Percentiles rank a stretch among this genome's conserved stretches.
phyloP scores from a whole-genome alignment of 2,888 invertebrate species.

The Phortica magna region DNA sequence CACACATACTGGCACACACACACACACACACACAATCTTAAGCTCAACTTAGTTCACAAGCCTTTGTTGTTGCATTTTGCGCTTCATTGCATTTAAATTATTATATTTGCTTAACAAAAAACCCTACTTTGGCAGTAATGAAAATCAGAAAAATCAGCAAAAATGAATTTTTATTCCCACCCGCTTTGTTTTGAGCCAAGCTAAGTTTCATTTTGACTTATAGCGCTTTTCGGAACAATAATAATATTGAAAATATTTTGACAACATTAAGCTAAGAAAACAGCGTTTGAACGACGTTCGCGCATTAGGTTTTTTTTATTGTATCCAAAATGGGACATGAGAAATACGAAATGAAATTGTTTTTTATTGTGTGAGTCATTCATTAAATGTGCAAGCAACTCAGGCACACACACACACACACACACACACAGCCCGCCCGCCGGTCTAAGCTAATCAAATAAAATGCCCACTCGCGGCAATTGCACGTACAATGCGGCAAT shows the following conservation, averaged over 20 bases:
- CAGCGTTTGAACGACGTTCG: constrained; percentile 39
- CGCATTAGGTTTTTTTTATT: constrained; percentile 28
- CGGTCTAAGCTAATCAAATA: constrained; percentile 72
- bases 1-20: neutral
- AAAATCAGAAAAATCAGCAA: no score
- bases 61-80: no score
- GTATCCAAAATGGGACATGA: neutral
- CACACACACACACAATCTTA: neutral
- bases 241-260: constrained; percentile 72
- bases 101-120: no score
- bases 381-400: constrained; percentile 59
- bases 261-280: constrained; percentile 71
- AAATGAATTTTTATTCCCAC: no score
- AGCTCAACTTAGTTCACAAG: no score
- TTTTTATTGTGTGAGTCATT: constrained; percentile 52
- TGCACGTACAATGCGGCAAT: constrained; percentile 74
- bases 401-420: no score
- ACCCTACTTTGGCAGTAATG: no score
- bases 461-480: constrained; percentile 57
- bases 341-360: neutral
- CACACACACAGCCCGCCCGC: constrained; percentile 62
- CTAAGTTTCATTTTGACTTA: neutral
- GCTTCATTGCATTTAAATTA: no score
- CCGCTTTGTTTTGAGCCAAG: no score
- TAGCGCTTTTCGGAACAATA: neutral